Conservation (phyloP, 2,797 vertebrate genomes). For the Cynodonichthys magdalenae region DNA sequence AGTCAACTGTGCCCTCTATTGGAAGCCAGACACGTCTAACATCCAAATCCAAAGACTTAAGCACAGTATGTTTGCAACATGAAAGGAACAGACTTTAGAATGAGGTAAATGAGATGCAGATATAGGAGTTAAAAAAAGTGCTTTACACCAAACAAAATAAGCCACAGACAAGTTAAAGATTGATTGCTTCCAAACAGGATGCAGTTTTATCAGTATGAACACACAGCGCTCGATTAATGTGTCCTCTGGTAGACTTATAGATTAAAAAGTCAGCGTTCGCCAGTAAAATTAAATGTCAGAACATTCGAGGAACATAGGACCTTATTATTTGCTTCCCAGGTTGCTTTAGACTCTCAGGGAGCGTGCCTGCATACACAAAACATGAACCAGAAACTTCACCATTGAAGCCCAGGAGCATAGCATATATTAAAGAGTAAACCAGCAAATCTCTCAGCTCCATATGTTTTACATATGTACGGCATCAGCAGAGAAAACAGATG, state of each 20-base stretch:
- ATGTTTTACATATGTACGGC: slow-evolving; percentile 69
- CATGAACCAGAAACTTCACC: slow-evolving; percentile 74
- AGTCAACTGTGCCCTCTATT: slow-evolving; percentile 80
- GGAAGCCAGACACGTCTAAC: slow-evolving; percentile 66
- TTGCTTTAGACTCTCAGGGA: slow-evolving; percentile 25
- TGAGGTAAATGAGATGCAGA: slow-evolving; percentile 24
- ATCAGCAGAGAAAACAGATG: slow-evolving; percentile 74
- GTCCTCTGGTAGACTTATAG: slow-evolving; percentile 29
- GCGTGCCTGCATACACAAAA: slow-evolving; percentile 48
- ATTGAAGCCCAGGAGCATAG: slow-evolving; percentile 72
- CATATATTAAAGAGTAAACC: slow-evolving; percentile 70
- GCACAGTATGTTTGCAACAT: slow-evolving; percentile 18
- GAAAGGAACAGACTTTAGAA: slow-evolving; percentile 31
- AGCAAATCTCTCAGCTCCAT: slow-evolving; percentile 50
- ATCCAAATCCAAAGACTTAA: slow-evolving; percentile 44
- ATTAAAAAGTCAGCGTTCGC: slow-evolving; percentile 39
- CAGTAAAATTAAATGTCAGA: slow-evolving; percentile 45
- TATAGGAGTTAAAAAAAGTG: slow-evolving; percentile 16
- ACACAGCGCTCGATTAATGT: slow-evolving; percentile 26
- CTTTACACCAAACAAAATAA: slow-evolving; percentile 31
- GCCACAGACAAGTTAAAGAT: slow-evolving; percentile 35
- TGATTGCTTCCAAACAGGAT: slow-evolving; percentile 32
- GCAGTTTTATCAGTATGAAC: slow-evolving; percentile 46
- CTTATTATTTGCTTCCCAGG: slow-evolving; percentile 42
- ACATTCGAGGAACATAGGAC: slow-evolving; percentile 21